Evolutionary conservation across 1,140 invertebrate species (phyloP).

Genomic region (Tetramorium parvispinum): DNA sequence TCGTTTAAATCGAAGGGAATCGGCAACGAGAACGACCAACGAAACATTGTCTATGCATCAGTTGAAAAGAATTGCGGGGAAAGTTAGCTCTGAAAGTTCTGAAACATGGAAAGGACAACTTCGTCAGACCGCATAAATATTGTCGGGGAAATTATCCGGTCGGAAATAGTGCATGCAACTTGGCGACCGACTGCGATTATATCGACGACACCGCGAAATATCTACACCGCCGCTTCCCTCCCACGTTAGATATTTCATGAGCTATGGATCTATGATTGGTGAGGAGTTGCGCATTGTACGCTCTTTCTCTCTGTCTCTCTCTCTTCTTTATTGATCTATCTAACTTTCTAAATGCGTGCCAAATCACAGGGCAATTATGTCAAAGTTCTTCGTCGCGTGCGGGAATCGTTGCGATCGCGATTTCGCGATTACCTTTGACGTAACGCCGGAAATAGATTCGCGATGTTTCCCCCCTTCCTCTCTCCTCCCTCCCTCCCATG

Average conservation of each 20-base stretch:
- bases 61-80: neutral
- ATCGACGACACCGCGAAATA: constrained; percentile 23
- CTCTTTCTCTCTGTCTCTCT: neutral
- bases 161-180: constrained; percentile 16
- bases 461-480: neutral
- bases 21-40: neutral
- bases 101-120: neutral
- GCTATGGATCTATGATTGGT: constrained; percentile 51
- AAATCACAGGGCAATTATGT: constrained; percentile 4
- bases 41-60: neutral
- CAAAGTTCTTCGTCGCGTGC: neutral
- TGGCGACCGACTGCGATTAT: constrained; percentile 14
- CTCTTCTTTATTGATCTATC: constrained; percentile 37
- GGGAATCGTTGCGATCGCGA: neutral
- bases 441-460: neutral
- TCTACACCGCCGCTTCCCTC: constrained; percentile 8
- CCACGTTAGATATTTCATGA: constrained; percentile 54
- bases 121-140: constrained; percentile 28
- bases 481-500: no score
- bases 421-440: neutral
- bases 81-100: neutral
- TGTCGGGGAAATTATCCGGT: constrained; percentile 16
- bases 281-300: constrained; percentile 32
- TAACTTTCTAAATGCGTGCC: constrained; percentile 34
- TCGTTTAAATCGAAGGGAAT: neutral